phyloP scores from a whole-genome alignment of 1,140 invertebrate species.

The Eriocheir sinensis region DNA sequence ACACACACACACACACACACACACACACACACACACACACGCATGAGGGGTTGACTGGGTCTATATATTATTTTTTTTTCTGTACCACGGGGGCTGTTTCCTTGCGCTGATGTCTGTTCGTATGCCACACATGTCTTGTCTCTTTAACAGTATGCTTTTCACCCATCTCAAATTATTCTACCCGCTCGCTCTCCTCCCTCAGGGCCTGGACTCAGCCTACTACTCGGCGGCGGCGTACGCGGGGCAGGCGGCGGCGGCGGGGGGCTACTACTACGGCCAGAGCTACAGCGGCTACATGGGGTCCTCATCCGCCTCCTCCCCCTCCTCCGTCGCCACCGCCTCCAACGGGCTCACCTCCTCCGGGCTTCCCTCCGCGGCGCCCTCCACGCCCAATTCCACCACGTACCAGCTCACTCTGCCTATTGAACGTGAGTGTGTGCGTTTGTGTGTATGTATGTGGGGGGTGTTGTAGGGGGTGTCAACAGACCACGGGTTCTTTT shows the following conservation, averaged over 20 bases:
- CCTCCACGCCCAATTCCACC: conserved; percentile 79
- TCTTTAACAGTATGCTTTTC: neutral
- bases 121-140: too few species aligned
- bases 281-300: conserved; percentile 84
- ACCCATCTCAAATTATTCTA: neutral
- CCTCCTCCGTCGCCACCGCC: conserved; percentile 60
- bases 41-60: neutral
- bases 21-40: neutral
- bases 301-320: conserved; percentile 80
- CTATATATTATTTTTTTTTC: too few species aligned
- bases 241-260: conserved; percentile 65
- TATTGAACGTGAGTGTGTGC: conserved; percentile 58
- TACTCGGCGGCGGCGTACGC: conserved; percentile 75
- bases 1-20: neutral
- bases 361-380: conserved; percentile 62
- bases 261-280: conserved; percentile 77
- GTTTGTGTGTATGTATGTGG: conserved; percentile 11
- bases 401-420: conserved; percentile 76
- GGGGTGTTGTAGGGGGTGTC: neutral
- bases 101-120: too few species aligned
- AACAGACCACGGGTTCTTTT: too few species aligned
- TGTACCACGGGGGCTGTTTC: too few species aligned
- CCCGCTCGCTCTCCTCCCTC: neutral
- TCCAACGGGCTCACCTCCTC: conserved; percentile 69
- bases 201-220: conserved; percentile 77